These are phyloP conservation scores for Pomacea canaliculata DNA, from an alignment of 2,888 invertebrate genomes.

Conservation along the genomic window DNA sequence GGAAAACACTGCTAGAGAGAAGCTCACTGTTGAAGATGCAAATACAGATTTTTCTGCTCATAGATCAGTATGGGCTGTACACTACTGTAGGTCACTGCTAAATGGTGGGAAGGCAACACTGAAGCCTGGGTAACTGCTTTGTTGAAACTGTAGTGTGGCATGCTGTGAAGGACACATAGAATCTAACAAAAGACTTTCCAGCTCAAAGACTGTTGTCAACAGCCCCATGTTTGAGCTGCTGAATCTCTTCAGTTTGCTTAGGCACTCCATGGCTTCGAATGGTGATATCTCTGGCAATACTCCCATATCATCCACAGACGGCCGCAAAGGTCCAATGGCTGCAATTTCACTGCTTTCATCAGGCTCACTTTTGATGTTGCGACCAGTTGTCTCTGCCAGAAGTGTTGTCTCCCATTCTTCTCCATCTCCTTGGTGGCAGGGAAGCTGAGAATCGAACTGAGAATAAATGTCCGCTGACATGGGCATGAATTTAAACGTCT, in stretches of 20 bases:
- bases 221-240: conserved; percentile 19
- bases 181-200: conserved; percentile 26
- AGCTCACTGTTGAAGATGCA: too few relatives aligned
- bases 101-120: not conserved
- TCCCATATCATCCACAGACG: not conserved
- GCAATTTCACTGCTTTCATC: conserved; percentile 9
- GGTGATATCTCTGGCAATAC: not conserved
- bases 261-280: conserved; percentile 25
- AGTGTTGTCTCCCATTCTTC: conserved; percentile 30
- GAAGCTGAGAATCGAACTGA: conserved; percentile 31
- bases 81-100: not conserved
- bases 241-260: conserved; percentile 27
- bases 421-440: conserved; percentile 25
- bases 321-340: not conserved
- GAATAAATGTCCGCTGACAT: conserved; percentile 28
- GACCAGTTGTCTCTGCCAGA: conserved; percentile 17
- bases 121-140: not conserved
- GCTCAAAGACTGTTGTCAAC: conserved; percentile 20
- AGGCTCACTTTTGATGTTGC: conserved; percentile 27
- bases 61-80: too few relatives aligned
- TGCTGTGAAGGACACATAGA: conserved; percentile 7
- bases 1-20: too few relatives aligned
- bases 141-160: not conserved
- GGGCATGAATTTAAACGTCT: conserved; percentile 26
- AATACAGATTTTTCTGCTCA: too few relatives aligned